These are phyloP conservation scores for Dicyrtoma fusca DNA, from an alignment of 2,888 invertebrate species.

Conservation along the genomic window DNA sequence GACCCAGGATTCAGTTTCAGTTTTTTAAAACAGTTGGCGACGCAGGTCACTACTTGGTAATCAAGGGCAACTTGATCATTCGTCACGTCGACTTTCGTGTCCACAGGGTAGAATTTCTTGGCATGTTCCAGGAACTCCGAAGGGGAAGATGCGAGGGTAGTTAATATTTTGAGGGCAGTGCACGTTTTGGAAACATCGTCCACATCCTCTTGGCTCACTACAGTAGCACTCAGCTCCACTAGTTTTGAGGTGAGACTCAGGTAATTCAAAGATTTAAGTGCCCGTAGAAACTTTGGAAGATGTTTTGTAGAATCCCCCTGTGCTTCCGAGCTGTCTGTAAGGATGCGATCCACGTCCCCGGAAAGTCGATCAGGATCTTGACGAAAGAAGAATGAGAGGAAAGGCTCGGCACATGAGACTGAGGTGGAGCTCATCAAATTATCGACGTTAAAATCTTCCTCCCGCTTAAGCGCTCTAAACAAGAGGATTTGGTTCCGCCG, in stretches of 20 bases:
- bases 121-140: slow-evolving; percentile 39
- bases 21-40: slow-evolving; percentile 39
- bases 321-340: too few species aligned
- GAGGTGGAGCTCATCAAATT: too few species aligned
- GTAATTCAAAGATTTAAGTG: too few species aligned
- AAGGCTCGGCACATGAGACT: background rate
- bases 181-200: slow-evolving; percentile 30
- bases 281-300: background rate
- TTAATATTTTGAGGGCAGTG: slow-evolving; percentile 43
- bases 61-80: slow-evolving; percentile 41
- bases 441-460: too few species aligned
- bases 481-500: too few species aligned
- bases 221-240: background rate
- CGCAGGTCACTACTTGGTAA: slow-evolving; percentile 38
- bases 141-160: slow-evolving; percentile 31
- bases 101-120: slow-evolving; percentile 37
- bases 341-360: too few species aligned
- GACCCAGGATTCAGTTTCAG: slow-evolving; percentile 37
- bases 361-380: too few species aligned
- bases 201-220: background rate
- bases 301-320: background rate
- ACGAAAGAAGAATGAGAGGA: background rate
- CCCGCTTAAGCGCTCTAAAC: too few species aligned
- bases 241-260: background rate
- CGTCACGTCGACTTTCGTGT: slow-evolving; percentile 41